phyloP scores from a whole-genome alignment of 2,113 vertebrate species.

The Craseonycteris thonglongyai region DNA sequence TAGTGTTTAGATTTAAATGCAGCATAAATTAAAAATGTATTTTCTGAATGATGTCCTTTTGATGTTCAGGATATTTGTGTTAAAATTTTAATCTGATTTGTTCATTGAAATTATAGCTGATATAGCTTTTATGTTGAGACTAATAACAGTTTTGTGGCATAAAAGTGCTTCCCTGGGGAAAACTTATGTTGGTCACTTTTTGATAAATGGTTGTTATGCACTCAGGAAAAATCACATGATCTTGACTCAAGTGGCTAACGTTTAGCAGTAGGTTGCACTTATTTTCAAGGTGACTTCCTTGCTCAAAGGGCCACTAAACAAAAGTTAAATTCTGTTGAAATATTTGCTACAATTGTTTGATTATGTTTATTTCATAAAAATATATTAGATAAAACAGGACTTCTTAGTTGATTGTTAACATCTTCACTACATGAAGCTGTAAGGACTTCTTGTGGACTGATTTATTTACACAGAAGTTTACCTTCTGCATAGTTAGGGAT shows the following conservation, averaged over 20 bases:
- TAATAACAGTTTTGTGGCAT: constrained; percentile 1
- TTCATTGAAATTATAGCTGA: background rate
- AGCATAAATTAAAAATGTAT: background rate
- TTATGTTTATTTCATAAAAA: background rate
- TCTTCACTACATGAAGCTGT: background rate
- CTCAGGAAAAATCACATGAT: background rate
- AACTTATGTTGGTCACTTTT: background rate
- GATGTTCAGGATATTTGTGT: background rate
- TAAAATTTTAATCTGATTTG: constrained; percentile 7
- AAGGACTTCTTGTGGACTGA: background rate
- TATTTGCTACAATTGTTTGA: background rate
- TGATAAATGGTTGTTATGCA: background rate
- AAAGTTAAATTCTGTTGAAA: background rate
- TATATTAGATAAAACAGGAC: background rate
- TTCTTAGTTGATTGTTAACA: background rate
- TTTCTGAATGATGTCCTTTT: constrained; percentile 29
- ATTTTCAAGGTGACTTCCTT: background rate
- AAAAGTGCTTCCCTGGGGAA: background rate
- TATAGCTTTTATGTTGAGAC: background rate
- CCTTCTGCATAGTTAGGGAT: background rate
- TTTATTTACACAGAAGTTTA: background rate
- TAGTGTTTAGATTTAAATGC: background rate
- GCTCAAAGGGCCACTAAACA: background rate
- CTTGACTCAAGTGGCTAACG: background rate
- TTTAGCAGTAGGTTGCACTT: background rate